Conservation (phyloP, 2,113 vertebrate species). For the Rhinoderma darwinii region DNA sequence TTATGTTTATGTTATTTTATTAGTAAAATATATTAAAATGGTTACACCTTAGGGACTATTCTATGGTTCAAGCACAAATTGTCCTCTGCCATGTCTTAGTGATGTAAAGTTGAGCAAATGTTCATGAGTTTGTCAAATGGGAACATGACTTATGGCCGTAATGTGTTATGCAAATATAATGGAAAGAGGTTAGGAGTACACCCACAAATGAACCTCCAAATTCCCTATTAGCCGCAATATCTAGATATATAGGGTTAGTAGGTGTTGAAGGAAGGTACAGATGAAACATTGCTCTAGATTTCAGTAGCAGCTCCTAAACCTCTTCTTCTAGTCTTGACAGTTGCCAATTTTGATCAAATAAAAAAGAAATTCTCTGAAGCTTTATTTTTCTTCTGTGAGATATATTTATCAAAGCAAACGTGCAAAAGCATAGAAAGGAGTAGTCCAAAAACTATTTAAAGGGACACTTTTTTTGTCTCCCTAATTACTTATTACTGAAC, state of each 20-base stretch:
- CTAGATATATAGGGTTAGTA: background rate
- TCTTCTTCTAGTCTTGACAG: background rate
- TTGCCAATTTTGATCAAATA: too few relatives aligned
- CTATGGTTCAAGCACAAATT: background rate
- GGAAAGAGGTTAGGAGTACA: too few relatives aligned
- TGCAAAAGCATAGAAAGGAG: too few relatives aligned
- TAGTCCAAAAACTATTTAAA: too few relatives aligned
- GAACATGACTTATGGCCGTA: background rate
- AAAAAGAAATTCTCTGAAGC: too few relatives aligned
- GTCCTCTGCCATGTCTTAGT: background rate
- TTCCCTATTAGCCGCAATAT: background rate
- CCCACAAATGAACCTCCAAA: too few relatives aligned
- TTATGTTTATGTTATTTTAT: background rate
- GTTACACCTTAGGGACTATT: background rate
- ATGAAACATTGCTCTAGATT: background rate
- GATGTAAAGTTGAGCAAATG: background rate
- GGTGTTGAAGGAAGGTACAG: background rate
- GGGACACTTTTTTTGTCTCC: too few relatives aligned
- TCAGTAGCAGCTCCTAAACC: too few relatives aligned
- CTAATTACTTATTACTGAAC: too few relatives aligned
- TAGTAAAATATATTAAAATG: background rate
- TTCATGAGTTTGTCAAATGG: background rate
- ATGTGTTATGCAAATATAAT: background rate
- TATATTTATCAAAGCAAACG: too few relatives aligned
- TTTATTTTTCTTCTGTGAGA: too few relatives aligned